Evolutionary conservation across 1,140 invertebrate genomes (phyloP).

Genomic region (Temnothorax longispinosus): DNA sequence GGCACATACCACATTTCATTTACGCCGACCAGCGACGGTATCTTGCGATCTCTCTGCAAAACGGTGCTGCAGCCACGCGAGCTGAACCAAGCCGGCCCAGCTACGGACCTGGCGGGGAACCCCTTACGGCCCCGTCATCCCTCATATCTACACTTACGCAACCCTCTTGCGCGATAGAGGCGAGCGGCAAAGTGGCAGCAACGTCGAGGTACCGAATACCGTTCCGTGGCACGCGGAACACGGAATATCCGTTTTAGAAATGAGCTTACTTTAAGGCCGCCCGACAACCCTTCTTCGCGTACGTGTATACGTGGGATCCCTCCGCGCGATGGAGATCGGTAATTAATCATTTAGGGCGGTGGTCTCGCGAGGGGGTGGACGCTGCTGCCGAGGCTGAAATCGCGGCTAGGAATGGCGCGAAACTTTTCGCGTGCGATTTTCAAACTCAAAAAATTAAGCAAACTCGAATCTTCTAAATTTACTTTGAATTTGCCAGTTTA

Average conservation of each 20-base stretch:
- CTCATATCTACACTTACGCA: conserved; percentile 59
- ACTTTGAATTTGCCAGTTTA: background rate
- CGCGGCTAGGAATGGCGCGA: conserved; percentile 16
- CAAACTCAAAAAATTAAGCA: background rate
- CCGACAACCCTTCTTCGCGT: conserved; percentile 61
- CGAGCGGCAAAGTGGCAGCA: conserved; percentile 72
- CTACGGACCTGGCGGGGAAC: conserved; percentile 52
- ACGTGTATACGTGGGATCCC: conserved; percentile 62
- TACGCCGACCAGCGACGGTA: conserved; percentile 60
- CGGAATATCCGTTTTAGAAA: conserved; percentile 84
- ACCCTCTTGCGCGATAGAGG: conserved; percentile 57
- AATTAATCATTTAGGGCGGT: conserved; percentile 84
- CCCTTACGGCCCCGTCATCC: conserved; percentile 54
- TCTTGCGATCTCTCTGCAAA: conserved; percentile 53
- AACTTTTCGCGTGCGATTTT: conserved; percentile 39
- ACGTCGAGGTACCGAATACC: conserved; percentile 72
- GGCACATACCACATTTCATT: conserved; percentile 72
- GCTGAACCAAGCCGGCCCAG: conserved; percentile 18
- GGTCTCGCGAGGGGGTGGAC: conserved; percentile 54
- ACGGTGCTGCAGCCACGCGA: conserved; percentile 37
- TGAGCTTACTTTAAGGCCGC: conserved; percentile 78
- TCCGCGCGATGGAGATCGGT: conserved; percentile 80
- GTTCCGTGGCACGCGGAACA: conserved; percentile 80
- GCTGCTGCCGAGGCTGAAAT: conserved; percentile 64
- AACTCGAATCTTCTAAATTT: background rate